Evolutionary conservation across 2,888 invertebrate species (phyloP), one percentile per base, ranked within the genome.

Genomic region (Petrolisthes manimaculis): DNA sequence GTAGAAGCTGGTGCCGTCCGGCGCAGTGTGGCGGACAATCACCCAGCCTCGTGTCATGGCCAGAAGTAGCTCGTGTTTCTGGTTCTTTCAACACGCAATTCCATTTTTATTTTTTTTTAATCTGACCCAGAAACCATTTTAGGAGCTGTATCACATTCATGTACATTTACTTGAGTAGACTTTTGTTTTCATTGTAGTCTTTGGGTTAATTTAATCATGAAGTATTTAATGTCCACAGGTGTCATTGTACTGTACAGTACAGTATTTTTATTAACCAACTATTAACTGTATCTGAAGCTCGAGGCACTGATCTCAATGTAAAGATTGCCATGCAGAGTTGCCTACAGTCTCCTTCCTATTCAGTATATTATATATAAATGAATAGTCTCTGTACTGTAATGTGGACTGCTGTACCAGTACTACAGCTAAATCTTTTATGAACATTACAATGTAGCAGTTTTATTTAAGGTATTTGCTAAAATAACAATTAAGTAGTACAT

Each of bases 41-140:
- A 71, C 71, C 71, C 6, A 18, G 71, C 21, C 71, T 71, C 71
- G 21, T 71, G 71, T 71, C 71, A 71, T 71, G 71, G 71, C 71
- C 71, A 71, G 71, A 71, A 71, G 71, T 71, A 71, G 4, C 71
- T 71, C n/a, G 14, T 71, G 71, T 71, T n/a, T 71, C 71, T 71
- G 21, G 71, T 71, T 71, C 71, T 71, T 21, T 71, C 71, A n/a
- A 71, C 71, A 71, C 71, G 71, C 71, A 71, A 71, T 71, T 71
- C 71, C 71, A 71, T 71, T 71, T 61, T 61, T n/a, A n/a, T 14
- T n/a, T 71, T 71, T 71, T 61, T 61, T n/a, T 71, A 21, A 71
- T 71, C 14, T 71, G n/a, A 18, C 61, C 61, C 61, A 18, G 61
- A 12, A 12, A 61, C 61, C 18, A 9, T 12, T 61, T 61, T 61